These are phyloP conservation scores for Eupithecia insigniata DNA, from an alignment of 2,888 invertebrate species.

Conservation along the genomic window DNA sequence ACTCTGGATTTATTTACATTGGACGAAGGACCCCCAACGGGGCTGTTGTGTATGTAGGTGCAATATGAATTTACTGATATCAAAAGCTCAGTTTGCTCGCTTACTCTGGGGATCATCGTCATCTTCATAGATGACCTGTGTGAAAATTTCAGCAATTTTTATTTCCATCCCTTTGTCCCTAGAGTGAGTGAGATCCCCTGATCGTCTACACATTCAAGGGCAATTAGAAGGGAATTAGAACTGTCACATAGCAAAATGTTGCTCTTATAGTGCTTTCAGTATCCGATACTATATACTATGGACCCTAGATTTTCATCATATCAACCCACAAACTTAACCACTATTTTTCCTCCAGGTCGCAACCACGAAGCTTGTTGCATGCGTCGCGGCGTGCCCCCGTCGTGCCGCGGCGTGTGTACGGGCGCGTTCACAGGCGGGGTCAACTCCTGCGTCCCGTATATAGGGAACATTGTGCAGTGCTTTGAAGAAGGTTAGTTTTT, in stretches of 20 bases:
- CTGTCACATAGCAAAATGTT: too few species aligned
- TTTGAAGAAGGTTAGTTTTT: constrained; percentile 89
- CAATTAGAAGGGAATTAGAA: too few species aligned
- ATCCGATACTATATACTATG: neutral
- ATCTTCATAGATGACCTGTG: neutral
- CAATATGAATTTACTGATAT: neutral
- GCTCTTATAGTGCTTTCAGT: too few species aligned
- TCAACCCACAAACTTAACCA: neutral
- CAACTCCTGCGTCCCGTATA: constrained; percentile 90
- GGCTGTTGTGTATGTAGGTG: too few species aligned
- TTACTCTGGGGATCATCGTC: neutral
- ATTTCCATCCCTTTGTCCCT: too few species aligned
- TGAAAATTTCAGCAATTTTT: neutral
- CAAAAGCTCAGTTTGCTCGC: neutral
- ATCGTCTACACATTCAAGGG: too few species aligned
- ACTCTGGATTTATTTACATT: too few species aligned
- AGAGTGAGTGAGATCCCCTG: too few species aligned
- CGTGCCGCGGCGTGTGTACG: constrained; percentile 89
- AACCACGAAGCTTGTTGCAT: constrained; percentile 91
- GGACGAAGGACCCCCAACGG: neutral
- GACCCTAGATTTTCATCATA: neutral
- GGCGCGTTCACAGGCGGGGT: constrained; percentile 86
- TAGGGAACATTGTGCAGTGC: constrained; percentile 93
- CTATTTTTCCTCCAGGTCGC: constrained; percentile 76
- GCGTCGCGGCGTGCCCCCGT: constrained; percentile 87